A percentile compares a stretch with the other conserved stretches of the same genome.
These are phyloP conservation scores for Uropetala carovei DNA, from an alignment of 2,888 invertebrate genomes.

Conservation along the genomic window DNA sequence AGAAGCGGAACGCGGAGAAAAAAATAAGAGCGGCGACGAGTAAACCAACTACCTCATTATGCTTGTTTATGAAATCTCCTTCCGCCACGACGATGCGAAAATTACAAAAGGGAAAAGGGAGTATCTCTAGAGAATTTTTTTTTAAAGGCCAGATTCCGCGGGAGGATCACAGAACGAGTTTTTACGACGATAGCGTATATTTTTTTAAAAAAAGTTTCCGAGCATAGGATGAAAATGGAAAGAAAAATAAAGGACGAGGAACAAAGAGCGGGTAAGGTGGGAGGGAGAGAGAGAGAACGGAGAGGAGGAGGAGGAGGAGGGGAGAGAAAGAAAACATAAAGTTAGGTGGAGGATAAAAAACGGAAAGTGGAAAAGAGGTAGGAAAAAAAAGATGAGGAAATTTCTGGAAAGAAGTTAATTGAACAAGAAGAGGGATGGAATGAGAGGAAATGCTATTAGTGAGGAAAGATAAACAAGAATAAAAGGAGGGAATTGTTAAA, in stretches of 20 bases:
- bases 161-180: neutral
- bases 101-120: neutral
- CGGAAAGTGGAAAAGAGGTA: neutral
- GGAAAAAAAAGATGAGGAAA: neutral
- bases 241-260: no score
- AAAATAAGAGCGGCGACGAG: no score
- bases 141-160: neutral
- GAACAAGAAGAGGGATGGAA: neutral
- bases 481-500: no score
- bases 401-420: neutral
- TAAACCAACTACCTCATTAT: neutral
- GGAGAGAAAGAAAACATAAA: neutral
- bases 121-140: neutral
- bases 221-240: neutral
- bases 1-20: neutral
- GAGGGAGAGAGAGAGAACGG: neutral
- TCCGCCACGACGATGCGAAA: neutral
- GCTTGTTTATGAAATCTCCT: constrained; percentile 37
- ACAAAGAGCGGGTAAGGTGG: neutral
- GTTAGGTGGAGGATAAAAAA: neutral
- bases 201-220: neutral
- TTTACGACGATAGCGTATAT: neutral
- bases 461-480: no score
- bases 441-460: neutral
- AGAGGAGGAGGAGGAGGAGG: neutral